These are phyloP conservation scores for Calcarius lapponicus DNA, from an alignment of 2,797 vertebrate species.

Conservation along the genomic window DNA sequence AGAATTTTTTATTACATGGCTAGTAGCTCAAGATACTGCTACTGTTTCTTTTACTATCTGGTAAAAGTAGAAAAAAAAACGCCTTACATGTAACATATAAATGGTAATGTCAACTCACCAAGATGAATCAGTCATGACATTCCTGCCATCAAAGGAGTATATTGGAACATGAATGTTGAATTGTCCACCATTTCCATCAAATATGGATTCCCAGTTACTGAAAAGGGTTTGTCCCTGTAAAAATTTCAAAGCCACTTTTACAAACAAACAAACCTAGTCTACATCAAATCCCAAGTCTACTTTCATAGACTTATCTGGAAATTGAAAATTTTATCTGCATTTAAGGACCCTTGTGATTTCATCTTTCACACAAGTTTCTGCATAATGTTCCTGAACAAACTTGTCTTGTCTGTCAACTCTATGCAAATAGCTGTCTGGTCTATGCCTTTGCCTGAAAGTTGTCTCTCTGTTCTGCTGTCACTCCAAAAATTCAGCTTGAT, in stretches of 20 bases:
- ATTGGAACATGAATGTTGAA: constrained; percentile 86
- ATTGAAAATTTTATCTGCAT: neutral
- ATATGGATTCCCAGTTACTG: constrained; percentile 89
- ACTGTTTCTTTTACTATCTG: neutral
- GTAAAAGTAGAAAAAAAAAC: neutral
- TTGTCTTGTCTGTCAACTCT: neutral
- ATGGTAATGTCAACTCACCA: constrained; percentile 82
- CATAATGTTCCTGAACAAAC: neutral
- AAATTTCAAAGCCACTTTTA: constrained; percentile 44
- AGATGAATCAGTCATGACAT: constrained; percentile 88
- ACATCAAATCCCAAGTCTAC: neutral
- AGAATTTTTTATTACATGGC: neutral
- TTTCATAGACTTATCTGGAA: neutral
- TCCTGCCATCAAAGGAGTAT: constrained; percentile 94
- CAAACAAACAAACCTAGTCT: neutral
- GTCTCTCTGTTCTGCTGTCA: neutral
- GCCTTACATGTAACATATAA: neutral
- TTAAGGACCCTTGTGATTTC: neutral
- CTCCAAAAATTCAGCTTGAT: neutral
- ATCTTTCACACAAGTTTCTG: neutral
- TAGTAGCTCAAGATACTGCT: neutral
- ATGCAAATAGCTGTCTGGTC: neutral
- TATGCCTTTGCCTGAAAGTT: neutral
- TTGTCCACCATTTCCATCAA: constrained; percentile 80
- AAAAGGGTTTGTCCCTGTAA: constrained; percentile 90